A percentile compares a stretch with the other conserved stretches of the same genome.
Conservation (phyloP, 2,113 vertebrate species). For the Mesoclemmys tuberculata region DNA sequence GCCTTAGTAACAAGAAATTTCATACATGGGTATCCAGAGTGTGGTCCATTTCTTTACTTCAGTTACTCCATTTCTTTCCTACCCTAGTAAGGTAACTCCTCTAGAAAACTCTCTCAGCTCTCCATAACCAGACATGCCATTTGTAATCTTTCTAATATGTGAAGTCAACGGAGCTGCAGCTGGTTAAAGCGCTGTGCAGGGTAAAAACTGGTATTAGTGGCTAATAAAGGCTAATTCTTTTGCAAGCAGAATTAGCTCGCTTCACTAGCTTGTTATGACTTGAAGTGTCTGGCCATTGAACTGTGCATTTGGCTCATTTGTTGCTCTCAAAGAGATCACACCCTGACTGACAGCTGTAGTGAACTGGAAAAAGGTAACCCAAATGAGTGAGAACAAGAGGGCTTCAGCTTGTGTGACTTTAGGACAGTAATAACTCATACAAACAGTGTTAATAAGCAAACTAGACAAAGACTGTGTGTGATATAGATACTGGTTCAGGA, state of each 20-base stretch:
- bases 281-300: constrained; percentile 74
- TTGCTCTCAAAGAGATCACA: constrained; percentile 66
- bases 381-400: constrained; percentile 64
- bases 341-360: constrained; percentile 60
- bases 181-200: constrained; percentile 61
- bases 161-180: constrained; percentile 68
- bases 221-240: constrained; percentile 78
- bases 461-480: background rate
- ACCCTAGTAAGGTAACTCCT: constrained; percentile 13
- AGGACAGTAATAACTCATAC: constrained; percentile 32
- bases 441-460: constrained; percentile 32
- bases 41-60: background rate
- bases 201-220: constrained; percentile 68
- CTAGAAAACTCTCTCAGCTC: constrained; percentile 51
- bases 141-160: constrained; percentile 62
- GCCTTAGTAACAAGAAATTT: background rate
- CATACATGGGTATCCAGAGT: background rate
- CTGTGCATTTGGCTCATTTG: constrained; percentile 75
- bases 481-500: background rate
- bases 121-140: constrained; percentile 47
- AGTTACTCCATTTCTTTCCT: constrained; percentile 1
- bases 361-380: constrained; percentile 61
- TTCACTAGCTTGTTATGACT: constrained; percentile 78
- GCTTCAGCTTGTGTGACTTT: constrained; percentile 40
- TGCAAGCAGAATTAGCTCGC: constrained; percentile 76